These are phyloP conservation scores for Oxyura jamaicensis DNA, from an alignment of 2,113 vertebrate species.

Conservation along the genomic window DNA sequence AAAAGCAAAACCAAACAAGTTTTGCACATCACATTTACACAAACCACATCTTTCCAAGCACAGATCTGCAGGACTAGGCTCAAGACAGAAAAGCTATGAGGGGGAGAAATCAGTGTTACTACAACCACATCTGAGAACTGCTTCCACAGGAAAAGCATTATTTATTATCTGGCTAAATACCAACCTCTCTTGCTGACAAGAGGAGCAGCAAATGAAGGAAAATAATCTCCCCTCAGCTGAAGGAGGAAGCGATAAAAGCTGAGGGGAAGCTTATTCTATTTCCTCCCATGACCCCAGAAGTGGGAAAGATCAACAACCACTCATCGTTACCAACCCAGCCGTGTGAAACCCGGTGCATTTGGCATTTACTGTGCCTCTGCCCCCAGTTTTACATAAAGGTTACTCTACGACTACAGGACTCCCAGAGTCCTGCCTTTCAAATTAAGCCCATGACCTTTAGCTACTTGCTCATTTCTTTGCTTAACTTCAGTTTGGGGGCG, in stretches of 20 bases:
- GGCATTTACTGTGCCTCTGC: neutral
- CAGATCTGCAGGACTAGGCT: neutral
- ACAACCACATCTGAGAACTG: neutral
- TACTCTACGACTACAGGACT: neutral
- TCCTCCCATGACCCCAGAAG: neutral
- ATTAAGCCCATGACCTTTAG: neutral
- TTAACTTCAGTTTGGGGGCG: neutral
- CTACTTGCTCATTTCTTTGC: neutral
- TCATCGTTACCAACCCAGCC: neutral
- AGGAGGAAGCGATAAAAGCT: constrained; percentile 40
- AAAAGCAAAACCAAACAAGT: neutral
- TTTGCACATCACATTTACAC: accelerated
- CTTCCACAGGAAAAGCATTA: neutral
- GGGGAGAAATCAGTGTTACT: neutral
- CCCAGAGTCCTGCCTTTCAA: neutral
- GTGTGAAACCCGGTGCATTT: neutral
- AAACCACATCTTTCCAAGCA: neutral
- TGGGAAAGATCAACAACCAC: neutral
- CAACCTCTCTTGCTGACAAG: neutral
- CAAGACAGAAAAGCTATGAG: neutral
- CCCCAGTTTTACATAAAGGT: neutral
- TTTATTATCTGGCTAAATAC: neutral
- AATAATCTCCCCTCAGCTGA: neutral
- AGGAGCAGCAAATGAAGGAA: neutral
- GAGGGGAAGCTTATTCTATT: neutral